Conservation (phyloP, 2,888 invertebrate species). For the Nomada hirtipes region DNA sequence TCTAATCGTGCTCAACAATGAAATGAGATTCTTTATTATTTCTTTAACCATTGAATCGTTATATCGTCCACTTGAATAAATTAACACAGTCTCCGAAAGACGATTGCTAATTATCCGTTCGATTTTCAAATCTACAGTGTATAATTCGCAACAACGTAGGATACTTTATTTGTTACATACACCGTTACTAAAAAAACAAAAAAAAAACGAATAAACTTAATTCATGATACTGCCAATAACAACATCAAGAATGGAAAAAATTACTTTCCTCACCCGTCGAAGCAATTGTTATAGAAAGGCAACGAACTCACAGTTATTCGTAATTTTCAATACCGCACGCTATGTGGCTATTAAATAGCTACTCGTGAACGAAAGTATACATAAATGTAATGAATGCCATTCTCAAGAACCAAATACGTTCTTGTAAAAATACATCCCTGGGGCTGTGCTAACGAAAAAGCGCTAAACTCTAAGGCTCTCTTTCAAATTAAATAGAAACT, state of each 20-base stretch:
- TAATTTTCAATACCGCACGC: slow-evolving; percentile 1
- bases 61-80: not conserved
- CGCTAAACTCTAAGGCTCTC: too few relatives aligned
- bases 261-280: not conserved
- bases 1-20: not conserved
- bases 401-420: too few relatives aligned
- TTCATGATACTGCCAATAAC: too few relatives aligned
- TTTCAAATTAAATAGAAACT: too few relatives aligned
- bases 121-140: not conserved
- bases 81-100: not conserved
- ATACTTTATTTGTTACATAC: slow-evolving; percentile 4
- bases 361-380: not conserved
- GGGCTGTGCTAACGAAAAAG: too few relatives aligned
- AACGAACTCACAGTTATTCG: slow-evolving; percentile 1
- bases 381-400: too few relatives aligned
- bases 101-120: not conserved
- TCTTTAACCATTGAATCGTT: not conserved
- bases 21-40: not conserved
- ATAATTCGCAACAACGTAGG: not conserved
- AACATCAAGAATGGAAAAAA: slow-evolving; percentile 4
- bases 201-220: not conserved
- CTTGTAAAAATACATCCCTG: too few relatives aligned
- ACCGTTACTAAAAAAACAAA: not conserved
- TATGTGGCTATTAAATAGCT: not conserved
- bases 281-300: not conserved